Conservation (phyloP, 2,888 invertebrate species). For the Eupelmus urozonus region DNA sequence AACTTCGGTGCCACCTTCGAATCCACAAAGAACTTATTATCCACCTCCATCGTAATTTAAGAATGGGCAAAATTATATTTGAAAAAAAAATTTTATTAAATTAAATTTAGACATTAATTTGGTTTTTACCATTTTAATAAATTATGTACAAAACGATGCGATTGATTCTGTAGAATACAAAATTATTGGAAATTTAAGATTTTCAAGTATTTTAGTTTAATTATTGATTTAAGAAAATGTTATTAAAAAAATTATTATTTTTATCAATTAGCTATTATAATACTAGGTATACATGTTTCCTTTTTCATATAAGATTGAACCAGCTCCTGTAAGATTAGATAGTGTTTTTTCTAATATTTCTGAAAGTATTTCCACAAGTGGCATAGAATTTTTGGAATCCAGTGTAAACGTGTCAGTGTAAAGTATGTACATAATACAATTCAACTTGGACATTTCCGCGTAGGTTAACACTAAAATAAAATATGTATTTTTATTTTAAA, state of each 20-base stretch:
- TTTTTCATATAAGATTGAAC: conserved; percentile 70
- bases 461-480: conserved; percentile 69
- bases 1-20: conserved; percentile 68
- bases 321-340: conserved; percentile 61
- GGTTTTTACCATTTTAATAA: background rate
- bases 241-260: conserved; percentile 25
- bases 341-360: conserved; percentile 63
- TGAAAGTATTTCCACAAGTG: conserved; percentile 68
- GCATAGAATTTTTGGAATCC: conserved; percentile 69
- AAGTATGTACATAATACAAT: conserved; percentile 70
- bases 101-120: conserved; percentile 20
- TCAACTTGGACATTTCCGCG: conserved; percentile 68
- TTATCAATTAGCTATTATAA: conserved; percentile 39
- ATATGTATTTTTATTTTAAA: conserved; percentile 52
- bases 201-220: conserved; percentile 6
- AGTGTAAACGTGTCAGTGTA: conserved; percentile 71
- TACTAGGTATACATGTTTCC: conserved; percentile 73
- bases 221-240: background rate
- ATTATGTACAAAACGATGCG: conserved; percentile 6
- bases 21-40: conserved; percentile 70
- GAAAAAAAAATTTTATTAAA: background rate
- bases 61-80: background rate
- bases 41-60: conserved; percentile 69
- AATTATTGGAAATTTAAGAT: conserved; percentile 27
- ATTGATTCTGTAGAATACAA: conserved; percentile 7